Percentiles rank a stretch among this genome's conserved stretches.
phyloP scores from a whole-genome alignment of 2,797 vertebrate genomes.

The Hemibagrus guttatus region DNA sequence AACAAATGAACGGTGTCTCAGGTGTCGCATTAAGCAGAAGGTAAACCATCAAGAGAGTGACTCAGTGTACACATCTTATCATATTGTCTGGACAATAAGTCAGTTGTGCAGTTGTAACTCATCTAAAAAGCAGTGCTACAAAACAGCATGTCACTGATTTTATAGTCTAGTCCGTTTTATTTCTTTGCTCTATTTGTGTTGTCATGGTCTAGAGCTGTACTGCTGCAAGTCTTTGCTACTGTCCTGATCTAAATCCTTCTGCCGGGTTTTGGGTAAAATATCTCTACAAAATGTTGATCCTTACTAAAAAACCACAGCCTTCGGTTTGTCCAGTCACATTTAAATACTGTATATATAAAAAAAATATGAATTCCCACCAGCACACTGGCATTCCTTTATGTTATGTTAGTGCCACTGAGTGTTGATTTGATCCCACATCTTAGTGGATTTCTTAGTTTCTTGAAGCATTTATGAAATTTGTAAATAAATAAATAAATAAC shows the following conservation, averaged over 20 bases:
- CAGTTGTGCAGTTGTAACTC: background rate
- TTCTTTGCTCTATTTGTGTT: background rate
- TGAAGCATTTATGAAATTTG: background rate
- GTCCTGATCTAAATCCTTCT: background rate
- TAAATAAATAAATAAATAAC: background rate
- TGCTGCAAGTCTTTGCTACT: background rate
- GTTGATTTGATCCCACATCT: background rate
- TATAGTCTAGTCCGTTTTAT: background rate
- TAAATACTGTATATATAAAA: background rate
- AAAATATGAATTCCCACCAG: background rate
- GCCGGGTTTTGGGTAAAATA: background rate
- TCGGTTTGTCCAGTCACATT: background rate
- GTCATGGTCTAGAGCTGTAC: background rate
- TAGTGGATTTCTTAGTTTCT: background rate
- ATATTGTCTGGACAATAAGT: conserved; percentile 11
- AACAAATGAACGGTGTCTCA: conserved; percentile 12
- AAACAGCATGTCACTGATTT: background rate
- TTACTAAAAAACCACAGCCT: background rate
- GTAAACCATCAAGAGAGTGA: background rate
- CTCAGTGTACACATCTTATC: background rate
- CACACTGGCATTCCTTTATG: background rate
- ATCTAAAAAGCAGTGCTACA: background rate
- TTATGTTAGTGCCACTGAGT: background rate
- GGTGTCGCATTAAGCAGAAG: background rate
- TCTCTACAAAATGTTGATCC: background rate